These are phyloP conservation scores for Pseudochromis fuscus DNA, from an alignment of 2,797 vertebrate genomes.

Conservation along the genomic window DNA sequence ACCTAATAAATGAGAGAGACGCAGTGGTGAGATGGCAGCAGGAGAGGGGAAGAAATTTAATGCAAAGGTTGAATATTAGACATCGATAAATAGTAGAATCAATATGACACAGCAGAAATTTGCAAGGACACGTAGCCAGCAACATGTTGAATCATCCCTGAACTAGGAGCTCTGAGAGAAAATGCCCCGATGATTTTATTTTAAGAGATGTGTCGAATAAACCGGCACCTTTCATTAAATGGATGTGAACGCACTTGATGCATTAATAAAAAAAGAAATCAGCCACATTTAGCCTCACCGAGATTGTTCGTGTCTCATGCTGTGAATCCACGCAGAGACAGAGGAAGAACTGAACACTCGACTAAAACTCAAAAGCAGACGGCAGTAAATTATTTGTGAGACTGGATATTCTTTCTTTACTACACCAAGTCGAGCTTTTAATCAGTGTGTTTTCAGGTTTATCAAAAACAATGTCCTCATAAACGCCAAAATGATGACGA, in stretches of 20 bases:
- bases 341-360: conserved; percentile 51
- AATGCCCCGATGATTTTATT: conserved; percentile 32
- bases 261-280: conserved; percentile 16
- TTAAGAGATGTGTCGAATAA: conserved; percentile 34
- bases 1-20: conserved; percentile 83
- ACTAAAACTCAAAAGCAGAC: conserved; percentile 37
- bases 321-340: conserved; percentile 37
- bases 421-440: neutral
- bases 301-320: conserved; percentile 10
- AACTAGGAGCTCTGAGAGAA: conserved; percentile 38
- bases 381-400: conserved; percentile 43
- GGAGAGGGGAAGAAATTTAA: conserved; percentile 25
- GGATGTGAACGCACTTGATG: conserved; percentile 20
- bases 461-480: conserved; percentile 22
- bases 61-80: conserved; percentile 61
- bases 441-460: conserved; percentile 18
- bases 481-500: conserved; percentile 37
- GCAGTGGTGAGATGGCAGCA: conserved; percentile 61
- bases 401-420: conserved; percentile 6
- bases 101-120: conserved; percentile 38
- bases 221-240: conserved; percentile 42
- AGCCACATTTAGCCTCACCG: conserved; percentile 10
- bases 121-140: conserved; percentile 19
- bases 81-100: conserved; percentile 60
- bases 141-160: conserved; percentile 43